Percentiles rank a stretch among this genome's conserved stretches.
phyloP scores from a whole-genome alignment of 2,113 vertebrate species.

The Vanacampus margaritifer region DNA sequence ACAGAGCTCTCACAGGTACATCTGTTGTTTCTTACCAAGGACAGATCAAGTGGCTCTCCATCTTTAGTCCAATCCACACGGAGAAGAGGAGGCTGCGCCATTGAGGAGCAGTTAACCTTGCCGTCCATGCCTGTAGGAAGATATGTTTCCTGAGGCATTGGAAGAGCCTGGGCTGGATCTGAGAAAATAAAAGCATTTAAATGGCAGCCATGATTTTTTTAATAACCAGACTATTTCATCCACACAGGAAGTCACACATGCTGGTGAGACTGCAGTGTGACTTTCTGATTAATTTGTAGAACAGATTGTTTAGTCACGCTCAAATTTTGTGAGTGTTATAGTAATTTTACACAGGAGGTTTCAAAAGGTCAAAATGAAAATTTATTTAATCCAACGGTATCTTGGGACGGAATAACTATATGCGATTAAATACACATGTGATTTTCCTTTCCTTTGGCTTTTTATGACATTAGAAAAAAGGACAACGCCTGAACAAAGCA shows the following conservation, averaged over 20 bases:
- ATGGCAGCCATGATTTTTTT: background rate
- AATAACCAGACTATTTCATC: background rate
- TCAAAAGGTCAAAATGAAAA: background rate
- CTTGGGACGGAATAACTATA: background rate
- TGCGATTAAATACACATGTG: background rate
- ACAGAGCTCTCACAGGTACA: background rate
- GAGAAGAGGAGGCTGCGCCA: conserved; percentile 82
- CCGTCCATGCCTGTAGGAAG: conserved; percentile 86
- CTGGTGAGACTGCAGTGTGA: background rate
- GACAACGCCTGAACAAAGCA: background rate
- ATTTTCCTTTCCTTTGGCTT: background rate
- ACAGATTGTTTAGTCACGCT: conserved; percentile 5
- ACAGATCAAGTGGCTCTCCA: conserved; percentile 77
- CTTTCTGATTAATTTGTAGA: conserved; percentile 2
- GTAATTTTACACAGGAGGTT: background rate
- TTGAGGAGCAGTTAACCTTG: conserved; percentile 74
- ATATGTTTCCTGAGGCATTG: conserved; percentile 80
- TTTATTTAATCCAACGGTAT: background rate
- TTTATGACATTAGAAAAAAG: too few relatives aligned
- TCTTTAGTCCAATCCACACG: conserved; percentile 87
- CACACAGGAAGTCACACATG: background rate
- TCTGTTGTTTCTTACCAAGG: conserved; percentile 71
- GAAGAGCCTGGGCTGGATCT: conserved; percentile 83
- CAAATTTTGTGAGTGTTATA: conserved; percentile 9
- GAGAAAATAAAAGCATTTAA: background rate